Conservation (phyloP, 2,113 vertebrate species). For the Aegotheles bennettii region DNA sequence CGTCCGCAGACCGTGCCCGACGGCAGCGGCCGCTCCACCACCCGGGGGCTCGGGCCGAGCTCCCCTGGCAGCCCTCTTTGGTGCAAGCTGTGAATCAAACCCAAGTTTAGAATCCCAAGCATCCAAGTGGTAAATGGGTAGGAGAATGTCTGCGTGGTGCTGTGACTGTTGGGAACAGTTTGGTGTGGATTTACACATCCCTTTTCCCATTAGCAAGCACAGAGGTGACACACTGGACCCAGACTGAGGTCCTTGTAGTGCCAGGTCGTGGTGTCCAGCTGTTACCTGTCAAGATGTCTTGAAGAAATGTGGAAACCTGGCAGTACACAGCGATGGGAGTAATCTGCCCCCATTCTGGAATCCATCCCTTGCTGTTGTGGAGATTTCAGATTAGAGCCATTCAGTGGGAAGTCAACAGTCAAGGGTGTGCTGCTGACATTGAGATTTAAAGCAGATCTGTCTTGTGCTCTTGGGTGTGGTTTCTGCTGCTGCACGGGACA, state of each 20-base stretch:
- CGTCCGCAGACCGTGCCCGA: background rate
- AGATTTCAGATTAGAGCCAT: slow-evolving; percentile 21
- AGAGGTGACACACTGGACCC: background rate
- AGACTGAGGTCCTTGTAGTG: background rate
- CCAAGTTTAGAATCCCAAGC: background rate
- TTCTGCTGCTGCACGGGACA: background rate
- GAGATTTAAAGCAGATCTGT: slow-evolving; percentile 29
- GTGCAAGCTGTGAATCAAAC: background rate
- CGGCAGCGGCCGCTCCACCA: too few relatives aligned
- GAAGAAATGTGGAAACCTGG: background rate
- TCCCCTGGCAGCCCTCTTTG: background rate
- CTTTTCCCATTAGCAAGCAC: background rate
- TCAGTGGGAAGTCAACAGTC: slow-evolving; percentile 25
- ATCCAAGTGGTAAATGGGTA: background rate
- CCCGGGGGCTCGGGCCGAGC: too few relatives aligned
- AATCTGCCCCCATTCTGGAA: background rate
- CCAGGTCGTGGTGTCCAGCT: background rate
- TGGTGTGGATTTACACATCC: background rate
- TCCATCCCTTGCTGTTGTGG: background rate
- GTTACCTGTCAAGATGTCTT: background rate
- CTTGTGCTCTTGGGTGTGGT: background rate
- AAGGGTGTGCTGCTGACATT: slow-evolving; percentile 8
- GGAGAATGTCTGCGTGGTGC: background rate
- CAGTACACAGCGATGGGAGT: background rate
- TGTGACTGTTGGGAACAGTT: background rate